These are phyloP conservation scores for Bellardia bayeri DNA, from an alignment of 2,888 invertebrate species.

Conservation along the genomic window DNA sequence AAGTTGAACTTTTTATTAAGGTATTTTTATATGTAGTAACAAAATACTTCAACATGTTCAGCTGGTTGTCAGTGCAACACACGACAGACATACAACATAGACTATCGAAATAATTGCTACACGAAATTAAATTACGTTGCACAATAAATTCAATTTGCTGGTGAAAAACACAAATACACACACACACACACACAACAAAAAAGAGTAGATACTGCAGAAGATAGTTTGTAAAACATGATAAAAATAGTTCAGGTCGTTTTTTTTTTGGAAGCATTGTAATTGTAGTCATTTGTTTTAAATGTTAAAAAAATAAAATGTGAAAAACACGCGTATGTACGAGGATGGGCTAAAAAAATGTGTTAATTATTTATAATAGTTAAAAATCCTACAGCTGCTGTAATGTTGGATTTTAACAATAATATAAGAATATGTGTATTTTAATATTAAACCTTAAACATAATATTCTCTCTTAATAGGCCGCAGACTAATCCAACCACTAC, in stretches of 20 bases:
- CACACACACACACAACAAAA: not conserved
- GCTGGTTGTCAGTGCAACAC: not conserved
- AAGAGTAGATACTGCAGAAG: no score
- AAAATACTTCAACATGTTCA: not conserved
- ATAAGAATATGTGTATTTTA: no score
- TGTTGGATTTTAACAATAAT: no score
- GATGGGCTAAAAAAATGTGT: not conserved
- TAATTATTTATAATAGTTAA: no score
- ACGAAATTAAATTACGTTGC: slow-evolving; percentile 41
- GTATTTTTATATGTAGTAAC: not conserved
- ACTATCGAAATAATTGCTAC: slow-evolving; percentile 33
- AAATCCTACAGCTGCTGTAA: no score
- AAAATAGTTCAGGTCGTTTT: slow-evolving; percentile 1
- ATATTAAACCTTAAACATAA: no score
- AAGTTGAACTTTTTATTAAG: not conserved
- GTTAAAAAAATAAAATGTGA: not conserved
- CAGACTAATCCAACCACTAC: no score
- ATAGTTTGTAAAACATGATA: slow-evolving; percentile 1
- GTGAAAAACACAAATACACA: not conserved
- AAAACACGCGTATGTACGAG: no score
- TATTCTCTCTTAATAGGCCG: no score
- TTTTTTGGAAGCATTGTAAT: not conserved
- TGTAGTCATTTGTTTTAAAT: not conserved
- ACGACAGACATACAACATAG: not conserved
- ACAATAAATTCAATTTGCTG: slow-evolving; percentile 55